Evolutionary conservation across 2,888 invertebrate genomes (phyloP).

Genomic region (Pachydiplax longipennis): DNA sequence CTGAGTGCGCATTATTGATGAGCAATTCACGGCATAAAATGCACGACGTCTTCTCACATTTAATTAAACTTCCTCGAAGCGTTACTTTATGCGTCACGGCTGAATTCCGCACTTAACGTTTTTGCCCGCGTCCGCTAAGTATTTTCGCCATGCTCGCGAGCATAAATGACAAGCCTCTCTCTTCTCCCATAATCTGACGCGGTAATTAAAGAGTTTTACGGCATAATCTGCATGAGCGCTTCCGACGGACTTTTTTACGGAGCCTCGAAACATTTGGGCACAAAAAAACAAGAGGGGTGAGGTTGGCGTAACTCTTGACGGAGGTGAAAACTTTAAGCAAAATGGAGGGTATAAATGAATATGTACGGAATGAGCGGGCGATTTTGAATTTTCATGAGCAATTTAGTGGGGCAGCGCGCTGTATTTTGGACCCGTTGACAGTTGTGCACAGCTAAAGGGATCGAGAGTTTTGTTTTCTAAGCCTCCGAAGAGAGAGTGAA

Average conservation of each 20-base stretch:
- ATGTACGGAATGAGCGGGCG: neutral
- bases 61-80: neutral
- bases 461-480: neutral
- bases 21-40: no score
- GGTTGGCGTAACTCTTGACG: neutral
- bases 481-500: neutral
- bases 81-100: neutral
- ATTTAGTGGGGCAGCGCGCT: neutral
- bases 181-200: neutral
- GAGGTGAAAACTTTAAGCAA: neutral
- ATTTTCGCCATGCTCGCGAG: neutral
- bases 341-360: neutral
- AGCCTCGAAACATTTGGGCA: neutral
- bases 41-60: neutral
- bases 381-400: neutral
- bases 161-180: neutral
- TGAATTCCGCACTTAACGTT: neutral
- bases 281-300: neutral
- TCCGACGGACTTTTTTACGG: neutral
- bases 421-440: neutral
- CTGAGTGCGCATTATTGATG: no score
- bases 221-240: neutral
- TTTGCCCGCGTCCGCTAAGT: neutral
- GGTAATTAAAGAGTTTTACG: constrained; percentile 11
- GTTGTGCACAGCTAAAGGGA: neutral